phyloP scores from a whole-genome alignment of 2,888 invertebrate species.

The Drosophila meridionalis region DNA sequence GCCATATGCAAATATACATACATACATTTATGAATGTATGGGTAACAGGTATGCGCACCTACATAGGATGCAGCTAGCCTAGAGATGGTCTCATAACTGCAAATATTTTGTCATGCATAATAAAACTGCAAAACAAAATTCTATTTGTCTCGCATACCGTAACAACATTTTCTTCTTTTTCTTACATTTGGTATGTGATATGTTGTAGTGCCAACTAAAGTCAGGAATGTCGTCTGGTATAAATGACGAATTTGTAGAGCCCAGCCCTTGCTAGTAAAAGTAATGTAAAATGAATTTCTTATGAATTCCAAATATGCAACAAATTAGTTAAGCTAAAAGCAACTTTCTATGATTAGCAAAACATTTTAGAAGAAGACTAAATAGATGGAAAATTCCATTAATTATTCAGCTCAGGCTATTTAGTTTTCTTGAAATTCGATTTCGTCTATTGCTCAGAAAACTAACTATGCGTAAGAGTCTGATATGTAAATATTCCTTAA shows the following conservation, averaged over 20 bases:
- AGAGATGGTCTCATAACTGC: constrained; percentile 51
- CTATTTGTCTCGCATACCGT: constrained; percentile 33
- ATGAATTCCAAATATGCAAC: neutral
- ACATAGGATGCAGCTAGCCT: constrained; percentile 22
- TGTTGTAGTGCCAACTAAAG: constrained; percentile 11
- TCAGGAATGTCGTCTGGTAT: neutral
- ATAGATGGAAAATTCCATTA: too few species aligned
- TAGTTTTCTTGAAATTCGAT: too few species aligned
- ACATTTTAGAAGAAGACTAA: neutral
- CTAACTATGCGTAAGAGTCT: too few species aligned
- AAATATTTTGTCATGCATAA: constrained; percentile 58
- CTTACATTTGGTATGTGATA: neutral
- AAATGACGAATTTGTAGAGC: constrained; percentile 13
- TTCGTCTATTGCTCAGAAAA: too few species aligned
- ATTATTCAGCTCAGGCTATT: too few species aligned
- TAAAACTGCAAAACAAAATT: constrained; percentile 45
- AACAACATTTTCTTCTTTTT: neutral
- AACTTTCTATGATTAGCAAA: neutral
- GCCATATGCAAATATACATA: neutral
- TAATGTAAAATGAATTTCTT: neutral
- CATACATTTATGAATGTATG: neutral
- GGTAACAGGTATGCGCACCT: neutral
- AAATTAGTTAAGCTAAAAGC: neutral
- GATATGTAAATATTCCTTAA: too few species aligned
- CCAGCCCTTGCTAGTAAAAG: neutral